A percentile compares a stretch with the other conserved stretches of the same genome.
Evolutionary conservation across 2,888 invertebrate species (phyloP).

Genomic region (Ferrisia virgata): DNA sequence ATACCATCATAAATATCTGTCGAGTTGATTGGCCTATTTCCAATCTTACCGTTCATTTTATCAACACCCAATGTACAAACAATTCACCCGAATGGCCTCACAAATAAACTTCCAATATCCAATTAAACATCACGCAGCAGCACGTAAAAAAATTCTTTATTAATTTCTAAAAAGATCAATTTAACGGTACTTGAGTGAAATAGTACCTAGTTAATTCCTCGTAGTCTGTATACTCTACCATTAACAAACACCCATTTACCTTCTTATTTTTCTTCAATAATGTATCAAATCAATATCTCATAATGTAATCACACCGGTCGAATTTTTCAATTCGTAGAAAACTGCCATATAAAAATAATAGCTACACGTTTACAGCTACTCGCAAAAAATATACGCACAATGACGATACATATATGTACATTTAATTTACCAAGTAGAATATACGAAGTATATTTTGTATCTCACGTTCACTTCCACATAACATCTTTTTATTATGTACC

Average conservation of each 20-base stretch:
- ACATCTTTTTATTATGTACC: neutral
- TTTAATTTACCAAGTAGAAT: neutral
- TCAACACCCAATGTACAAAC: neutral
- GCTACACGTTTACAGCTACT: too few species aligned
- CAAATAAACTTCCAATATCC: neutral
- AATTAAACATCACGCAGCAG: neutral
- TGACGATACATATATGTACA: neutral
- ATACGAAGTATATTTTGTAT: neutral
- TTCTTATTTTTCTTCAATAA: neutral
- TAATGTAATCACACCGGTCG: neutral
- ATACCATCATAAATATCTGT: too few species aligned
- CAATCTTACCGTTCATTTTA: neutral
- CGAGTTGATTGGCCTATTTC: too few species aligned
- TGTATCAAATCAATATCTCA: neutral
- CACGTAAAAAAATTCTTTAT: neutral
- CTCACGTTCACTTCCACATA: neutral
- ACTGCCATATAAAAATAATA: neutral
- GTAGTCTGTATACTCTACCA: neutral
- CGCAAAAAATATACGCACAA: too few species aligned
- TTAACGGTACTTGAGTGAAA: neutral
- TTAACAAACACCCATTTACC: neutral
- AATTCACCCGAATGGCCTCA: neutral
- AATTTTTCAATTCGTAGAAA: neutral
- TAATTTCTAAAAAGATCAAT: conserved; percentile 2
- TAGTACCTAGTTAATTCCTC: neutral